Evolutionary conservation across 2,113 vertebrate species (phyloP).

Genomic region (Psittacula cyanocephala): DNA sequence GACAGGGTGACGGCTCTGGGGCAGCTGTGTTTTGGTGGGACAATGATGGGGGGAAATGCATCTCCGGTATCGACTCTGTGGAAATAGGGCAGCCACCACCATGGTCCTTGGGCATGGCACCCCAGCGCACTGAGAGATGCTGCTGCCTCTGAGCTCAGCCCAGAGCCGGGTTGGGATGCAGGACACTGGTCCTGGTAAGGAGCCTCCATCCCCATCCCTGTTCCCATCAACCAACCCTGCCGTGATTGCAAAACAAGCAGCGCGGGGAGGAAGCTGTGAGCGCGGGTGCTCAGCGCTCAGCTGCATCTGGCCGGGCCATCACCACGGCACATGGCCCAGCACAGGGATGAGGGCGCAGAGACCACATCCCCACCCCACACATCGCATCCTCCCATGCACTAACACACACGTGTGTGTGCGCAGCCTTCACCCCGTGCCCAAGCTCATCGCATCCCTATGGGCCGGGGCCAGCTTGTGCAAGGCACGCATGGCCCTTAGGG

Average conservation of each 20-base stretch:
- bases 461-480: accelerated
- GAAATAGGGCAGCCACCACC: background rate
- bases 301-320: background rate
- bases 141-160: background rate
- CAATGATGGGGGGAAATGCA: accelerated
- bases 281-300: background rate
- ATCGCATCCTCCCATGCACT: accelerated
- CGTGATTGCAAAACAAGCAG: background rate
- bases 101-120: accelerated
- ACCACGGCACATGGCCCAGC: accelerated
- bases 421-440: background rate
- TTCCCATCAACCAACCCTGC: background rate
- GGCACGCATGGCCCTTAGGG: background rate
- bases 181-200: background rate
- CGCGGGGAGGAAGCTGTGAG: background rate
- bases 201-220: background rate
- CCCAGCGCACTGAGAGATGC: accelerated
- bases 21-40: accelerated
- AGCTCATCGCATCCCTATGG: accelerated
- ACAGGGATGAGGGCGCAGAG: background rate
- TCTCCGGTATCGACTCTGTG: accelerated
- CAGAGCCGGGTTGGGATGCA: accelerated
- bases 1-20: accelerated
- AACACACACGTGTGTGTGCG: background rate
- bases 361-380: background rate